Percentiles rank a stretch among this genome's conserved stretches.
Conservation (phyloP, 2,888 invertebrate species). For the Prionchulus punctatus region DNA sequence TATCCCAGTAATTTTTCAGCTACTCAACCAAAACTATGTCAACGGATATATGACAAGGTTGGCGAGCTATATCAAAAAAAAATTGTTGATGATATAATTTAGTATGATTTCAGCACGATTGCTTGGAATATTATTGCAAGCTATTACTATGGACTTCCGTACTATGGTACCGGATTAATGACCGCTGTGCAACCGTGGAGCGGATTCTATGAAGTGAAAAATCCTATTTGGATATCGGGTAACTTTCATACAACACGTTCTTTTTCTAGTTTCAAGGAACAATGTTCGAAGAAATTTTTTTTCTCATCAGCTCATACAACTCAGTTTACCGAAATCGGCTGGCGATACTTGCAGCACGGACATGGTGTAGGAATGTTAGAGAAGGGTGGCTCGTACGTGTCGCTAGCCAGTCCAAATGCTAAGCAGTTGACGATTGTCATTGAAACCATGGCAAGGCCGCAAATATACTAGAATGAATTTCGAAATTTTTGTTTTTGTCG, state of each 20-base stretch:
- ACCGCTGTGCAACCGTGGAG: conserved; percentile 36
- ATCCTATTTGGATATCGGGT: conserved; percentile 34
- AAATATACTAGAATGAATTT: too few species aligned
- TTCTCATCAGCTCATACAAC: conserved; percentile 31
- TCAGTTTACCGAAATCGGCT: conserved; percentile 32
- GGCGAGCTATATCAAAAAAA: too few species aligned
- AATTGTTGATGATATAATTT: too few species aligned
- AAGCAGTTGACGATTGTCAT: conserved; percentile 33
- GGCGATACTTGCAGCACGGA: conserved; percentile 31
- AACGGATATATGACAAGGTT: conserved; percentile 34
- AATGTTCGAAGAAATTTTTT: too few species aligned
- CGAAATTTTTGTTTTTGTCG: too few species aligned
- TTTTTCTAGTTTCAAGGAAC: background rate
- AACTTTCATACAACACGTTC: too few species aligned
- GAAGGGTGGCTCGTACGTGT: conserved; percentile 33
- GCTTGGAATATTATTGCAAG: conserved; percentile 36
- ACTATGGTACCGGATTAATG: conserved; percentile 31
- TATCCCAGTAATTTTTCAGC: too few species aligned
- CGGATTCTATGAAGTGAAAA: conserved; percentile 31
- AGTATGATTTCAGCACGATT: too few species aligned
- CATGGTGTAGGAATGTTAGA: conserved; percentile 28
- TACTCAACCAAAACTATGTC: conserved; percentile 36
- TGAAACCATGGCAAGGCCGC: conserved; percentile 37
- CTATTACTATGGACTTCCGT: conserved; percentile 33
- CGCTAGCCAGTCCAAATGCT: conserved; percentile 27